Evolutionary conservation across 1,140 invertebrate genomes (phyloP).

Genomic region (Planococcus citri): DNA sequence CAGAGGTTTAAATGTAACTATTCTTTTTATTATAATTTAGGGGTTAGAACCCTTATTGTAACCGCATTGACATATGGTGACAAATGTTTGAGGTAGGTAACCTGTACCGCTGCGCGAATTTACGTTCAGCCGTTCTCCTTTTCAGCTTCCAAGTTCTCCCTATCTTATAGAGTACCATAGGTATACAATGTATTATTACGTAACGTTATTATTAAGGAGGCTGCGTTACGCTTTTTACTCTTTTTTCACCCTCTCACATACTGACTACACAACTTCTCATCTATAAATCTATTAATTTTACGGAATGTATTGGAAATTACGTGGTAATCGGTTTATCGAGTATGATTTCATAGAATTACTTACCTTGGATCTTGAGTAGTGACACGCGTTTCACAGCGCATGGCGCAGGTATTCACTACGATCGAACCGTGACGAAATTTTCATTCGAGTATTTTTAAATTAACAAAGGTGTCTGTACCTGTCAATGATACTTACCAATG

Average conservation of each 20-base stretch:
- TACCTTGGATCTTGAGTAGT: neutral
- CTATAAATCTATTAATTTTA: neutral
- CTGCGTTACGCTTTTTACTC: neutral
- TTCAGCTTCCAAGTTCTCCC: neutral
- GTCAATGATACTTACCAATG: too few species aligned
- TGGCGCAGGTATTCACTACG: neutral
- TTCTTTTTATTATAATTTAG: constrained; percentile 8
- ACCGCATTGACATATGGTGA: constrained; percentile 2
- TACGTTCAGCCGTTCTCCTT: neutral
- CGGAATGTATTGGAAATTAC: neutral
- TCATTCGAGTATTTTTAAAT: too few species aligned
- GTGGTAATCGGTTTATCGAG: neutral
- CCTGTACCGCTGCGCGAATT: neutral
- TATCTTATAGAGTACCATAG: too few species aligned
- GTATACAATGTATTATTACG: too few species aligned
- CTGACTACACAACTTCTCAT: too few species aligned
- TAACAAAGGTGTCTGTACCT: too few species aligned
- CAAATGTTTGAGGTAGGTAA: neutral
- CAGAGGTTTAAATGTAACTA: neutral
- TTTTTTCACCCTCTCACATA: neutral
- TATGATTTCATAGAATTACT: neutral
- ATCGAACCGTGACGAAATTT: neutral
- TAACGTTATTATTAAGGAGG: neutral
- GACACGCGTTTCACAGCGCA: neutral
- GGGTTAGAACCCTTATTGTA: constrained; percentile 6